These are phyloP conservation scores for Glossophaga mutica DNA, from an alignment of 2,797 vertebrate genomes.

Conservation along the genomic window DNA sequence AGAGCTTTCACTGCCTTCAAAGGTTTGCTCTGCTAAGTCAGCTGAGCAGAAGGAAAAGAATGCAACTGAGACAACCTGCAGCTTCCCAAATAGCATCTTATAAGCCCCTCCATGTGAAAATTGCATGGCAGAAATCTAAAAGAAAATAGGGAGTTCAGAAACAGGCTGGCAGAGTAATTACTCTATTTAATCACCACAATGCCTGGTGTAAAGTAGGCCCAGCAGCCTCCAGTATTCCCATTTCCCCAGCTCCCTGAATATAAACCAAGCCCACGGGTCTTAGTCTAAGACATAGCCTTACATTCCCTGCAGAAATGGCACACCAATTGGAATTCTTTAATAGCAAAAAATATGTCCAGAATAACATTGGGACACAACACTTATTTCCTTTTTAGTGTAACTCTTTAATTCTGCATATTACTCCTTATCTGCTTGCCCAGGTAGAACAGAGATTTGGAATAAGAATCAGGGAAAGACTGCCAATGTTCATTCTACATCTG, in stretches of 20 bases:
- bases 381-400: background rate
- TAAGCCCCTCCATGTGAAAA: background rate
- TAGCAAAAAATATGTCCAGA: background rate
- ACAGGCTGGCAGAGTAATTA: background rate
- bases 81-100: background rate
- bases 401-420: background rate
- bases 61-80: background rate
- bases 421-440: background rate
- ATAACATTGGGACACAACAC: background rate
- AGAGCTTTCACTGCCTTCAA: background rate
- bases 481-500: background rate
- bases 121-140: background rate
- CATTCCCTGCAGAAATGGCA: background rate
- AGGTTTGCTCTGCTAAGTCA: background rate
- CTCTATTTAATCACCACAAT: background rate
- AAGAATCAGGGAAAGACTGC: background rate
- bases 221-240: background rate
- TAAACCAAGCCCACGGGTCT: background rate
- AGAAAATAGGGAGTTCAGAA: background rate
- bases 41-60: background rate
- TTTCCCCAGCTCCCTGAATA: background rate
- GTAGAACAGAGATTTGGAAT: background rate
- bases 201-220: background rate
- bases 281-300: background rate
- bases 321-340: background rate